These are phyloP conservation scores for Troides helena DNA, from an alignment of 2,888 invertebrate species.

Conservation along the genomic window DNA sequence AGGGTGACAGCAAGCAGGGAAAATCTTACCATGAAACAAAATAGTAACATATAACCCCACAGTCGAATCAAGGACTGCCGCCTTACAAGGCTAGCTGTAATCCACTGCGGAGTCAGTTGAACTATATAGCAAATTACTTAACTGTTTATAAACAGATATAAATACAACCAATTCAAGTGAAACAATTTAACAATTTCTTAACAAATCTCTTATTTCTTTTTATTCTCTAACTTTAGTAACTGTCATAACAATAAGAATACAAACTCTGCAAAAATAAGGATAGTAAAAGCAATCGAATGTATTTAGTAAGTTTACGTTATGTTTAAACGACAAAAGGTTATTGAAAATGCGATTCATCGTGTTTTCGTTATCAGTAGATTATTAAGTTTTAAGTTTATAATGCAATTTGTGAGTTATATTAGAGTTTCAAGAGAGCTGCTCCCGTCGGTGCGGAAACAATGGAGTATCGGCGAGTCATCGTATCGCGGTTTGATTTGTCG, in stretches of 20 bases:
- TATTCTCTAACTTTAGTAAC: not conserved
- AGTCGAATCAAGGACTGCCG: too few relatives aligned
- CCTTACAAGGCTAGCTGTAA: too few relatives aligned
- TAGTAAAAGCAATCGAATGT: not conserved
- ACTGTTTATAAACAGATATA: too few relatives aligned
- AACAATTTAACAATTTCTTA: too few relatives aligned
- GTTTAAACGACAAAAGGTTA: slow-evolving; percentile 12
- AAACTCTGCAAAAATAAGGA: not conserved
- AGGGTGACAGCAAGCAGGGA: too few relatives aligned
- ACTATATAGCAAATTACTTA: too few relatives aligned
- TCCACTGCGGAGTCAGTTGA: too few relatives aligned
- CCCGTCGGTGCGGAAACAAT: slow-evolving; percentile 44
- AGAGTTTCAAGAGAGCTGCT: slow-evolving; percentile 32
- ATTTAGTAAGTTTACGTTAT: not conserved
- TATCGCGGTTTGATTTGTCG: slow-evolving; percentile 55
- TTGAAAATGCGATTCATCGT: slow-evolving; percentile 12
- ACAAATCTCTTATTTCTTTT: not conserved
- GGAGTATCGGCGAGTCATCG: slow-evolving; percentile 56
- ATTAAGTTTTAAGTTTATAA: slow-evolving; percentile 26
- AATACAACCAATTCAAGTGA: too few relatives aligned
- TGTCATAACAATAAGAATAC: not conserved
- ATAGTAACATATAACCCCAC: too few relatives aligned
- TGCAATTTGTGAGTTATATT: slow-evolving; percentile 23
- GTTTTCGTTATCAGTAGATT: slow-evolving; percentile 20
- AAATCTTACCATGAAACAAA: too few relatives aligned